Evolutionary conservation across 2,113 vertebrate genomes (phyloP).

Genomic region (Tamias sibiricus): DNA sequence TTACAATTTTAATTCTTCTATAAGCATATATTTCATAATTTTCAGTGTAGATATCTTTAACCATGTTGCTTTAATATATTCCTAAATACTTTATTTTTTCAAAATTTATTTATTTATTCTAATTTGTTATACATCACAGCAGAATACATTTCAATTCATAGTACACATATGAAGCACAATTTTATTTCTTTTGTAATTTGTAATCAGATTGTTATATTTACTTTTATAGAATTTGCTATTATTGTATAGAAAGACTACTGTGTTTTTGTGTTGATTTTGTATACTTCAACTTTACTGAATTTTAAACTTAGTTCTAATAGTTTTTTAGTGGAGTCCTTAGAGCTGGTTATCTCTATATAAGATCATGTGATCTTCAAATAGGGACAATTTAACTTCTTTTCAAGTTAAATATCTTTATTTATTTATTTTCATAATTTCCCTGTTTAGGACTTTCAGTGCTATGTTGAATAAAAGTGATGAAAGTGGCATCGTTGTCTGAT

Average conservation of each 20-base stretch:
- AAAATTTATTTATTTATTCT: too few relatives aligned
- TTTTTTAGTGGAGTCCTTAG: neutral
- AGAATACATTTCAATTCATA: too few relatives aligned
- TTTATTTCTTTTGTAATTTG: too few relatives aligned
- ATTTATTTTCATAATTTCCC: neutral
- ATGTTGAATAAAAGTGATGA: neutral
- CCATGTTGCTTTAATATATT: too few relatives aligned
- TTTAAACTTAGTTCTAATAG: neutral
- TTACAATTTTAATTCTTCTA: too few relatives aligned
- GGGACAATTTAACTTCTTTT: neutral
- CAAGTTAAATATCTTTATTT: neutral
- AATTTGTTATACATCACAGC: too few relatives aligned
- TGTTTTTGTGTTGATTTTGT: neutral
- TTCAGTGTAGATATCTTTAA: too few relatives aligned
- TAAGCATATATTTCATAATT: too few relatives aligned
- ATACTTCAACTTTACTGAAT: neutral
- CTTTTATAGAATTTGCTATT: too few relatives aligned
- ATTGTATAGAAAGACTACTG: neutral
- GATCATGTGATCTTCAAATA: neutral
- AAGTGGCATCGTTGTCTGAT: neutral
- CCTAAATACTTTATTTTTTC: too few relatives aligned
- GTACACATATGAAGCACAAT: too few relatives aligned
- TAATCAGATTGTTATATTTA: too few relatives aligned
- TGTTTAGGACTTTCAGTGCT: neutral
- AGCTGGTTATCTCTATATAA: neutral